These are phyloP conservation scores for Lagorchestes hirsutus DNA, from an alignment of 2,797 vertebrate genomes.

Conservation along the genomic window DNA sequence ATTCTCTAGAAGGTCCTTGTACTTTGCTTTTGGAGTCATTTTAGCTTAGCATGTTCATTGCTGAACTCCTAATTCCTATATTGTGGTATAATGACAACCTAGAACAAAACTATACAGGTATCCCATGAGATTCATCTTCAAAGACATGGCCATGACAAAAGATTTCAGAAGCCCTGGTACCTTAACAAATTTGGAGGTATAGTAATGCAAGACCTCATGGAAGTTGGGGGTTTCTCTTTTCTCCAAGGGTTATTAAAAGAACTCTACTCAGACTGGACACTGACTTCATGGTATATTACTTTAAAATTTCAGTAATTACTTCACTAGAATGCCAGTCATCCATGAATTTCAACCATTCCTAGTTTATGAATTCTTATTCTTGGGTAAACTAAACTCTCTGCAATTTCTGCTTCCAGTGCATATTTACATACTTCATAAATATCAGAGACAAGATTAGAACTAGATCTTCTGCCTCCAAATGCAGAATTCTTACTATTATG, in stretches of 20 bases:
- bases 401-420: not conserved
- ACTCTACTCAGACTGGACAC: not conserved
- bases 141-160: not conserved
- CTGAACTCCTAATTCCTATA: not conserved
- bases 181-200: not conserved
- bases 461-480: not conserved
- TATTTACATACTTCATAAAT: not conserved
- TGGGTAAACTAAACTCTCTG: not conserved
- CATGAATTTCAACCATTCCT: not conserved
- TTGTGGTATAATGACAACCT: not conserved
- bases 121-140: not conserved
- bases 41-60: not conserved
- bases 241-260: not conserved
- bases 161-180: not conserved
- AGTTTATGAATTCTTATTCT: not conserved
- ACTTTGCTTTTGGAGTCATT: not conserved
- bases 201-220: not conserved
- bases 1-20: not conserved
- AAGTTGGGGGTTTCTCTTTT: not conserved
- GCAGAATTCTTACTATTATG: not conserved
- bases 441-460: not conserved
- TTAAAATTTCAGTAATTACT: not conserved
- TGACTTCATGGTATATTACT: not conserved
- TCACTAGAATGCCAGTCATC: not conserved
- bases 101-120: not conserved